phyloP scores from a whole-genome alignment of 2,113 vertebrate species.

The Rutilus rutilus region DNA sequence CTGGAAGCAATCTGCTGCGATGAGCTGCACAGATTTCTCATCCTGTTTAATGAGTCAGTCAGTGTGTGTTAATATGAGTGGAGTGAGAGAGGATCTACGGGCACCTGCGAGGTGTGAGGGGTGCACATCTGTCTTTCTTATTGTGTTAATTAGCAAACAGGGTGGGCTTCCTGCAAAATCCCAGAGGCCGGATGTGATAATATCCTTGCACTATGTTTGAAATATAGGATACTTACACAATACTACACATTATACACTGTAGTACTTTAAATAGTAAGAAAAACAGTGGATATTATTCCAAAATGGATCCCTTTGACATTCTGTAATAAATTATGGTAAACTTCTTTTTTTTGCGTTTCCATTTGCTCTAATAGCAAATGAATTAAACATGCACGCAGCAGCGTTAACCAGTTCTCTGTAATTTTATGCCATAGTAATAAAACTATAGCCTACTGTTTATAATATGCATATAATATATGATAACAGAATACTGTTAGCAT shows the following conservation, averaged over 20 bases:
- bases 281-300: neutral
- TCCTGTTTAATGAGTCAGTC: slow-evolving; percentile 59
- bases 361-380: neutral
- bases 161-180: slow-evolving; percentile 45
- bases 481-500: too few relatives aligned
- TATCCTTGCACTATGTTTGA: neutral
- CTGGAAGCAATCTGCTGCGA: slow-evolving; percentile 59
- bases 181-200: slow-evolving; percentile 53
- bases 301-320: neutral
- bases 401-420: neutral
- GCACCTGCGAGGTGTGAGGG: slow-evolving; percentile 37
- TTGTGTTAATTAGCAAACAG: slow-evolving; percentile 17
- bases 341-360: neutral
- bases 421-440: neutral
- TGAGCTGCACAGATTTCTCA: slow-evolving; percentile 46
- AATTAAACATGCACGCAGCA: neutral
- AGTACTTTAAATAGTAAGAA: neutral
- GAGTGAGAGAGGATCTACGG: slow-evolving; percentile 34
- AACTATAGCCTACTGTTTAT: too few relatives aligned
- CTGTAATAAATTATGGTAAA: too few relatives aligned
- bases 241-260: neutral
- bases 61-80: slow-evolving; percentile 60
- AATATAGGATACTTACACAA: neutral
- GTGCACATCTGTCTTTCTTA: slow-evolving; percentile 14
- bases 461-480: too few relatives aligned